Evolutionary conservation across 2,888 invertebrate genomes (phyloP), one percentile per base, ranked within the genome.

Genomic region (Agrypnus murinus): DNA sequence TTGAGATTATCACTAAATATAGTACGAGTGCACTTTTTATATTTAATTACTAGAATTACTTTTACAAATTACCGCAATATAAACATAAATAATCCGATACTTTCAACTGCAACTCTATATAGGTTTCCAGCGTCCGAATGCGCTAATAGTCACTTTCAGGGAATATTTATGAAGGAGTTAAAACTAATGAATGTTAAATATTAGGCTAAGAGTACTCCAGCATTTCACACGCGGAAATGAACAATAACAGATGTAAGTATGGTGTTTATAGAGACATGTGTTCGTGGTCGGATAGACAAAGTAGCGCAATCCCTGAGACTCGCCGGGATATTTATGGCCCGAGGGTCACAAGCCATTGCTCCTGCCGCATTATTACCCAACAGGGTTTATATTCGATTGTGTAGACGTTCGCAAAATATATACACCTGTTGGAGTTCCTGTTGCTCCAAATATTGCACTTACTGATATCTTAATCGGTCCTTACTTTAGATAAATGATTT

Each of bases 321-420:
- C 80, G 77, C 77, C 77, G 82, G 84, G 83, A 85, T 84, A 85
- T 85, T 86, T 86, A 85, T 85, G 84, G 84, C 84, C 80, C 79
- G 80, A 82, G 84, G 85, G 85, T 85, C 85, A 85, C 84, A 86
- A 85, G 85, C 84, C 85, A 84, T 85, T 85, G 85, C 84, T 85
- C 83, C 83, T 84, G 84, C 83, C 84, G 84, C 83, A 84, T 85
- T 85, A 85, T 85, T 85, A 85, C 82, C 84, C 84, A 83, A 83
- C 84, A 81, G 83, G 83, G 83, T 83, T 83, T 83, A 84, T 83
- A 82, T 84, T 82, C 83, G 84, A 84, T 83, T 84, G 84, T 84
- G 82, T 80, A 80, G 81, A 81, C 81, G 80, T 81, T 81, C 74
- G 83, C 81, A 81, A 84, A 85, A 86, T 85, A 85, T 84, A 86